Percentiles rank a stretch among this genome's conserved stretches.
Evolutionary conservation across 2,888 invertebrate genomes (phyloP).

Genomic region (Electrophaes corylata): DNA sequence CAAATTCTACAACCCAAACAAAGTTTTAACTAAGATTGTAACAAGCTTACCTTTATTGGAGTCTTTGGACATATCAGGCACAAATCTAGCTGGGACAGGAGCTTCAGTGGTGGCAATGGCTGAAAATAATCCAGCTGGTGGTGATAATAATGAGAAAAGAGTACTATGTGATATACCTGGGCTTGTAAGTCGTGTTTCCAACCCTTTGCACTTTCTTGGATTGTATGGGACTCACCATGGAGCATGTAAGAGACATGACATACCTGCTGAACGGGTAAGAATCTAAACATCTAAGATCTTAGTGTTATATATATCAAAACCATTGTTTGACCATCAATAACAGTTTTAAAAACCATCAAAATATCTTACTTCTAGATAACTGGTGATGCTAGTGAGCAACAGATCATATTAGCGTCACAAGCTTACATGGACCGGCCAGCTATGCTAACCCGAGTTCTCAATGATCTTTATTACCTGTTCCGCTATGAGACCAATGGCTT

Average conservation of each 20-base stretch:
- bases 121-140: slow-evolving; percentile 43
- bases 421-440: slow-evolving; percentile 94
- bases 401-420: slow-evolving; percentile 93
- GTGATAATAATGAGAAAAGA: slow-evolving; percentile 42
- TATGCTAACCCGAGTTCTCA: slow-evolving; percentile 92
- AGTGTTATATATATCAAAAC: too few species aligned
- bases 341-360: neutral
- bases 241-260: slow-evolving; percentile 95
- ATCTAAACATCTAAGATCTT: neutral
- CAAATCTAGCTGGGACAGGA: slow-evolving; percentile 95
- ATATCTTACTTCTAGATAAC: slow-evolving; percentile 86
- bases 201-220: slow-evolving; percentile 95
- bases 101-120: slow-evolving; percentile 80
- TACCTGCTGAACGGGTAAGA: slow-evolving; percentile 93
- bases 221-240: slow-evolving; percentile 95
- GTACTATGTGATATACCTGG: slow-evolving; percentile 93
- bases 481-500: slow-evolving; percentile 92
- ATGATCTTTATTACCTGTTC: slow-evolving; percentile 95
- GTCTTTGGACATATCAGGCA: slow-evolving; percentile 97
- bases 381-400: slow-evolving; percentile 95
- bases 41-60: slow-evolving; percentile 89
- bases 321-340: too few species aligned
- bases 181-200: slow-evolving; percentile 88
- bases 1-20: slow-evolving; percentile 90
- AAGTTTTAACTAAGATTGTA: slow-evolving; percentile 88